Base-by-base conservation (phyloP, 2,888 invertebrate species). In the Xestia sexstrigata region DNA sequence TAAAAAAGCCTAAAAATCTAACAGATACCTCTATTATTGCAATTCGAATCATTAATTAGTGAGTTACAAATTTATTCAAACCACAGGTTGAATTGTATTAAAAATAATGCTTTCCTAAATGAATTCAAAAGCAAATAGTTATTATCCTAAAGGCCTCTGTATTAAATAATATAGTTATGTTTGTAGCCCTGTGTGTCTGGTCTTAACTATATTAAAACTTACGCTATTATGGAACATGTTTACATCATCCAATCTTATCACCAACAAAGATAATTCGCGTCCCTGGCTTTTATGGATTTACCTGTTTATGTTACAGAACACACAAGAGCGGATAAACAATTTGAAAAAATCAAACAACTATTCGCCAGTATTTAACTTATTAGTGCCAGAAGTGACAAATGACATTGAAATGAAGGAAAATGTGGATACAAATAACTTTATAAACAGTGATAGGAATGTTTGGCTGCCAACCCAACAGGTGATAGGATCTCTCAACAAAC, bases 351-450 rank as follows among this genome's bases (percentile, higher is more conserved):
- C 97, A 89, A 97, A 97, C 82, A 97, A 97, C 85, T 98, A 97
- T 93, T 99, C 98, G 73, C 97, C 97, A 82, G 97, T 98, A 70
- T 98, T 98, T 93, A 97, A 97, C 89, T 95, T 98, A 90, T 93
- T 98, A 82, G 97, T 98, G 85, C 96, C 97, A 89, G 97, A 97
- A 88, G 94, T 94, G 82, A 95, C 94, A 86, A 96, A 94, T 91
- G 97, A 97, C 87, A 92, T 97, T 89, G 95, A 96, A 85, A 96
- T 95, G 94, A 96, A 96, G 88, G 96, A 96, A 86, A 95, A 96
- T 88, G 90, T 96, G 87, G 95, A 96, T 83, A 95, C 95, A 87
- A 96, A 90, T 87, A 96, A 96, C 88, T 86, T 94, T 79, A 91
- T 92, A 84, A 82, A 93, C 80, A 93, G 86, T 85, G 93, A 94